These are phyloP conservation scores for Pseudois nayaur DNA, from an alignment of 2,113 vertebrate species.

Conservation along the genomic window DNA sequence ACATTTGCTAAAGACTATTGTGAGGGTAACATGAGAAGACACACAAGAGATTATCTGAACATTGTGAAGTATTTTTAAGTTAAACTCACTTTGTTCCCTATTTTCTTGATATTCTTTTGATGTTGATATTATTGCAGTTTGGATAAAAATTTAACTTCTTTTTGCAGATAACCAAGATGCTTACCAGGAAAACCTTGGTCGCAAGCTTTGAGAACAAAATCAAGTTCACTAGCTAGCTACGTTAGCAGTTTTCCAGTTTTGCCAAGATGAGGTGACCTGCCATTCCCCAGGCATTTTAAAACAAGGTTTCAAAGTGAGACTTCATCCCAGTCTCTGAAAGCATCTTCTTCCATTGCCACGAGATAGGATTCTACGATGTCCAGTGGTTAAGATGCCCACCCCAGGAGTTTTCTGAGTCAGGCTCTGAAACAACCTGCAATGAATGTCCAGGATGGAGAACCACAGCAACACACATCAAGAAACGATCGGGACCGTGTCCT, in stretches of 20 bases:
- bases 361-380: background rate
- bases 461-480: background rate
- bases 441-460: background rate
- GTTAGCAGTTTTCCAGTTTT: background rate
- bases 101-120: background rate
- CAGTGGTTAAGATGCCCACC: background rate
- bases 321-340: background rate
- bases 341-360: background rate
- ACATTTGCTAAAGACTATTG: constrained; percentile 5
- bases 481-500: background rate
- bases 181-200: background rate
- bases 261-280: background rate
- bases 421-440: background rate
- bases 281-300: background rate
- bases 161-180: background rate
- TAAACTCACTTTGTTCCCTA: background rate
- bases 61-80: background rate
- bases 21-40: background rate
- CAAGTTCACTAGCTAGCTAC: background rate
- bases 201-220: background rate
- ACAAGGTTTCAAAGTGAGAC: background rate
- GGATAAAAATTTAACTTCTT: background rate
- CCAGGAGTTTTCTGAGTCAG: background rate
- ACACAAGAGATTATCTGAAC: background rate
- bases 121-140: background rate